These are phyloP conservation scores for Drosophila lutescens DNA, from an alignment of 2,888 invertebrate genomes.

Conservation along the genomic window DNA sequence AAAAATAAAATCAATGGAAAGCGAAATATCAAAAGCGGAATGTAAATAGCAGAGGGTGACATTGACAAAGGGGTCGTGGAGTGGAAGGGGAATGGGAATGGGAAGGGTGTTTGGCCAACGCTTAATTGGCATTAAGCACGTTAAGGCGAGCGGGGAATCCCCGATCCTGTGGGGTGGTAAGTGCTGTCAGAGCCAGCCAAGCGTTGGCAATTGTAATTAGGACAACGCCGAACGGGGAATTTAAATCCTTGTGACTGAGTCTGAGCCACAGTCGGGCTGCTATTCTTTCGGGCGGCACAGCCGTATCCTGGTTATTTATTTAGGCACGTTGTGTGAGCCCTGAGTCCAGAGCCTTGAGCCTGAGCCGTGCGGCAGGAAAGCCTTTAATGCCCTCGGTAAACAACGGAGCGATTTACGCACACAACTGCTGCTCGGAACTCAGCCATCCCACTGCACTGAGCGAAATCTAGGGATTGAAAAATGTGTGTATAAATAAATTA, in stretches of 20 bases:
- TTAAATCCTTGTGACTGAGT: constrained; percentile 46
- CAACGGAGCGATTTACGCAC: constrained; percentile 74
- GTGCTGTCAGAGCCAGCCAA: constrained; percentile 58
- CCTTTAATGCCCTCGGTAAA: constrained; percentile 75
- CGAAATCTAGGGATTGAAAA: neutral
- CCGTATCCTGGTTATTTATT: constrained; percentile 59
- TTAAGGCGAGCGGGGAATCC: constrained; percentile 45
- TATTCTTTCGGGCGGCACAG: constrained; percentile 18
- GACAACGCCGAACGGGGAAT: constrained; percentile 37
- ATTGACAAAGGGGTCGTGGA: constrained; percentile 6
- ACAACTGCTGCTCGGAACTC: constrained; percentile 41
- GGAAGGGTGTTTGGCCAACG: constrained; percentile 52
- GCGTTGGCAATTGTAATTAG: constrained; percentile 72
- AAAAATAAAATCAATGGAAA: constrained; percentile 56
- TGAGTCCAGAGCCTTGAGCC: constrained; percentile 17
- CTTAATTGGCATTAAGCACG: constrained; percentile 78
- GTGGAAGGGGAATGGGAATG: neutral
- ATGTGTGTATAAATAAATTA: too few species aligned
- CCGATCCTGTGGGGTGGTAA: constrained; percentile 31
- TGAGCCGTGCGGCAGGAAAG: constrained; percentile 59
- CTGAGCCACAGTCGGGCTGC: constrained; percentile 10
- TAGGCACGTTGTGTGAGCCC: constrained; percentile 55
- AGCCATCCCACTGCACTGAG: constrained; percentile 7
- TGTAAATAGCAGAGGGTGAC: constrained; percentile 47
- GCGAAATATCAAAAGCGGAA: constrained; percentile 64